phyloP scores from a whole-genome alignment of 1,140 invertebrate genomes.

The Venturia canescens region DNA sequence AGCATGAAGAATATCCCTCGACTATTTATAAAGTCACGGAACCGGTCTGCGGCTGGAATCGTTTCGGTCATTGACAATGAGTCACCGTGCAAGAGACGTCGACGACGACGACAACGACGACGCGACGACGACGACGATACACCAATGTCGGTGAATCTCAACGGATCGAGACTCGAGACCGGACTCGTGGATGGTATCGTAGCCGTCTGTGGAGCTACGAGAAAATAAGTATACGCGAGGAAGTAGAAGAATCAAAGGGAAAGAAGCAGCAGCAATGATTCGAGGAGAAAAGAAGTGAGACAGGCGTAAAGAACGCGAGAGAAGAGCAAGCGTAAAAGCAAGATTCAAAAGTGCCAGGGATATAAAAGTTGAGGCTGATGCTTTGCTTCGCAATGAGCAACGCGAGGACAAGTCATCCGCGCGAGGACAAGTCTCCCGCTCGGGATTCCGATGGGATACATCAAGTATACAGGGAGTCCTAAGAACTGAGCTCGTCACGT shows the following conservation, averaged over 20 bases:
- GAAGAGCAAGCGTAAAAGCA: background rate
- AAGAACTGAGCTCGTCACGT: background rate
- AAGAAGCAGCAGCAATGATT: slow-evolving; percentile 23
- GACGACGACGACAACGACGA: slow-evolving; percentile 34
- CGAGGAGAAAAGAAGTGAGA: slow-evolving; percentile 6
- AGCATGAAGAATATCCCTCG: slow-evolving; percentile 1
- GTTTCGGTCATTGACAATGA: slow-evolving; percentile 66
- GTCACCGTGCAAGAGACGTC: slow-evolving; percentile 55
- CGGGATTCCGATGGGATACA: background rate
- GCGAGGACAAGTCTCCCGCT: slow-evolving; percentile 25
- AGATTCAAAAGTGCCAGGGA: slow-evolving; percentile 5
- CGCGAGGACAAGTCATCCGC: slow-evolving; percentile 35
- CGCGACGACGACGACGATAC: slow-evolving; percentile 32
- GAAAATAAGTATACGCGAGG: slow-evolving; percentile 15
- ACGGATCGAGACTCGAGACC: slow-evolving; percentile 43
- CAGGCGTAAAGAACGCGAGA: background rate
- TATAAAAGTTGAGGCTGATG: slow-evolving; percentile 28
- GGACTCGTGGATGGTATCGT: background rate
- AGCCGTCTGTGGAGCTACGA: slow-evolving; percentile 12
- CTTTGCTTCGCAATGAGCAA: slow-evolving; percentile 27
- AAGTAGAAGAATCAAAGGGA: slow-evolving; percentile 24
- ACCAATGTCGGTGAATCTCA: slow-evolving; percentile 55
- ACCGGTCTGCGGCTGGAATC: slow-evolving; percentile 62
- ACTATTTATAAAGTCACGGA: slow-evolving; percentile 53
- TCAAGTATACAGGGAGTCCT: background rate